Conservation (phyloP, 1,140 invertebrate genomes). For the Hylaeus anthracinus region DNA sequence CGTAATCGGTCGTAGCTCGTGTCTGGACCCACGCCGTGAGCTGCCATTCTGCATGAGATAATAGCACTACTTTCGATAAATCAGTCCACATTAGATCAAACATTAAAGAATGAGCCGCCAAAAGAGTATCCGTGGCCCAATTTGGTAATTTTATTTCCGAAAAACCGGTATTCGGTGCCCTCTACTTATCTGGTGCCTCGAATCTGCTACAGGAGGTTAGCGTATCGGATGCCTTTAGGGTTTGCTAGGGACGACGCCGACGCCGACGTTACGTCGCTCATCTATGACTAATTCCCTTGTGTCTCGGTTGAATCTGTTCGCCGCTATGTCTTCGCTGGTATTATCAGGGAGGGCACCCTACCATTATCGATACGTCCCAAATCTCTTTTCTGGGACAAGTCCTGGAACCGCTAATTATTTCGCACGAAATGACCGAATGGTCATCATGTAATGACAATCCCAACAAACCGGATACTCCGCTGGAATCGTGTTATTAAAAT, state of each 20-base stretch:
- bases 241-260: neutral
- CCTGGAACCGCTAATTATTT: slow-evolving; percentile 68
- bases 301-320: slow-evolving; percentile 15
- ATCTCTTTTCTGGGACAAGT: slow-evolving; percentile 48
- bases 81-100: slow-evolving; percentile 32
- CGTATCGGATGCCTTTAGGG: slow-evolving; percentile 29
- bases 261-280: slow-evolving; percentile 40
- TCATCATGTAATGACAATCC: slow-evolving; percentile 68
- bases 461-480: slow-evolving; percentile 24
- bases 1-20: slow-evolving; percentile 37
- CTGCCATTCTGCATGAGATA: slow-evolving; percentile 36
- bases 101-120: slow-evolving; percentile 16
- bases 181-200: slow-evolving; percentile 74
- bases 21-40: neutral
- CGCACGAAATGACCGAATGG: slow-evolving; percentile 56
- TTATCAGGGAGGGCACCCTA: slow-evolving; percentile 57
- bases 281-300: slow-evolving; percentile 57
- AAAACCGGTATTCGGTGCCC: slow-evolving; percentile 47
- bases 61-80: slow-evolving; percentile 43
- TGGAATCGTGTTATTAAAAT: slow-evolving; percentile 67
- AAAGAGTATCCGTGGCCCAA: slow-evolving; percentile 8
- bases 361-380: slow-evolving; percentile 65
- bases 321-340: slow-evolving; percentile 39
- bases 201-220: slow-evolving; percentile 58
- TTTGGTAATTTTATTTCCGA: slow-evolving; percentile 54